Evolutionary conservation across 35 echinoderm and acorn worm genomes (phyloP), one percentile per base, ranked within the genome.

Genomic region (Amphiura filiformis): DNA sequence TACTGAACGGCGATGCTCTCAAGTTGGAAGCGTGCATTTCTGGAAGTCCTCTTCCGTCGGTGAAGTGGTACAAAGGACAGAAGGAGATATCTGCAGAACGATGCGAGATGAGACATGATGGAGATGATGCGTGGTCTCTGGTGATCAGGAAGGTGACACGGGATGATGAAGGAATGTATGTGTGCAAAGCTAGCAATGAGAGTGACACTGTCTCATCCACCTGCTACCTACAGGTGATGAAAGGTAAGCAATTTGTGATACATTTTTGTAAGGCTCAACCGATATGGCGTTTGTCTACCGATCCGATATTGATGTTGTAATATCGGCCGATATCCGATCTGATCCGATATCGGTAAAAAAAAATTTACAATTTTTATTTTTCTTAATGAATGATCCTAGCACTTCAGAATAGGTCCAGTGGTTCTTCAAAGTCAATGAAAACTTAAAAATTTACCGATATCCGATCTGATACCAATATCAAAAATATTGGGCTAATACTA

Each of bases 91-190:
- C 77, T 17, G 35, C 77, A 13, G 79, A 93, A 38, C 57, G 84
- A 18, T 78, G 90, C 37, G 57, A 86, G 33, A 79, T 86, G 35
- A 76, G 79, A 0, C 76, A 81, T 20, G 79, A 88, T 57, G 91
- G 75, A 0, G 85, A 92, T 35, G 92, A 88, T 37, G 86, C 42
- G 23, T 89, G 88, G 35, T 87, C 93, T 0, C 81, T 99, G 31
- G 83, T 94, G 44, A 94, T 94, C 28, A 86, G 44, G 83, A 87
- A 95, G 75, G 93, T 99, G 39, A 82, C 39, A 18, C 84, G 81
- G 35, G 87, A 94, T 20, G 96, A 99, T 30, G 96, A 92, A 34
- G 93, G 92, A 18, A 84, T 90, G 52, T 99, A 99, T 40, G 92
- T 90, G 12, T 94, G 93, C 37, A 78, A 82, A 18, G 96, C 96